Conservation (phyloP, 64 coral and sea anemone genomes). For the Exaiptasia diaphana region DNA sequence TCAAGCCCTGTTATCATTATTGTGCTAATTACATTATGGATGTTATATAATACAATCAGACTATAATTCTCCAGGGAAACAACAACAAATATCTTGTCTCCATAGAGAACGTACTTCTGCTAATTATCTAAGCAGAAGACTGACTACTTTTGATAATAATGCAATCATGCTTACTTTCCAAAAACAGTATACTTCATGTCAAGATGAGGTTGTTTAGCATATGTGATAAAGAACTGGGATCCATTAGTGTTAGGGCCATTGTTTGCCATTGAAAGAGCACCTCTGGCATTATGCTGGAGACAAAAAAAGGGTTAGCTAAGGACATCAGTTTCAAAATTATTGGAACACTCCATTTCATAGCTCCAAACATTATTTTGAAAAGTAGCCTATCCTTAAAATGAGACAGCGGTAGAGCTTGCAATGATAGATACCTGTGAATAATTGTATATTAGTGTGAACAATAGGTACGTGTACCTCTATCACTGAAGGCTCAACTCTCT, state of each 20-base stretch:
- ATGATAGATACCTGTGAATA: too few relatives aligned
- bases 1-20: too few relatives aligned
- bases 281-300: conserved; percentile 86
- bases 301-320: neutral
- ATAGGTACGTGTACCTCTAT: too few relatives aligned
- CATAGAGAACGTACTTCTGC: neutral
- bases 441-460: too few relatives aligned
- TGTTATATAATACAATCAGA: neutral
- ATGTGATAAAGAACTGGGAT: conserved; percentile 93
- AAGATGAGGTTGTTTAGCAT: conserved; percentile 82
- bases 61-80: too few relatives aligned
- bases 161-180: conserved; percentile 98
- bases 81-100: neutral
- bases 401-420: too few relatives aligned
- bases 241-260: conserved; percentile 92
- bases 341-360: too few relatives aligned
- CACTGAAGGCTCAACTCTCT: too few relatives aligned
- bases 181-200: conserved; percentile 96
- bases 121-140: neutral
- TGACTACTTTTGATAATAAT: neutral
- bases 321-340: too few relatives aligned
- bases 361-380: too few relatives aligned
- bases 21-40: too few relatives aligned
- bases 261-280: conserved; percentile 93
- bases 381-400: too few relatives aligned